Evolutionary conservation across 1,140 invertebrate genomes (phyloP).

Genomic region (Saccostrea echinata): DNA sequence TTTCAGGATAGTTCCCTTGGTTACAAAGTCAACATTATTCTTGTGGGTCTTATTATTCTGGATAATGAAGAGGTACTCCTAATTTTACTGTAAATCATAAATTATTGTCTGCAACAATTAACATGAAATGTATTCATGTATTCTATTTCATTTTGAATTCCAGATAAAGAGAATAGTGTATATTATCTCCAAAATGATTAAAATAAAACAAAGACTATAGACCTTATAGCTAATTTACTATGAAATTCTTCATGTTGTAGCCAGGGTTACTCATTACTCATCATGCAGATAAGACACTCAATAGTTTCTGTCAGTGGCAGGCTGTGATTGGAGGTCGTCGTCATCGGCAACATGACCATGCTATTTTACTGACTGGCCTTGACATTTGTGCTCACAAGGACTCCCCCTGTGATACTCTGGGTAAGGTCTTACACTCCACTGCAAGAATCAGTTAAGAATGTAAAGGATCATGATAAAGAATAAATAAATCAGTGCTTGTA

Average conservation of each 20-base stretch:
- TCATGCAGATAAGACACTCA: conserved; percentile 85
- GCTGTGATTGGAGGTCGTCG: conserved; percentile 86
- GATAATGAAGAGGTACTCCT: conserved; percentile 71
- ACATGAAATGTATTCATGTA: no score
- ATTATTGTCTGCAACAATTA: no score
- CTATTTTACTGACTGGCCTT: conserved; percentile 91
- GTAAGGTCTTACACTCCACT: conserved; percentile 75
- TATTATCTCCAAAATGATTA: neutral
- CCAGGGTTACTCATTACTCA: conserved; percentile 27
- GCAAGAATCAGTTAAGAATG: no score
- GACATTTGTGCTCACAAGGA: conserved; percentile 91
- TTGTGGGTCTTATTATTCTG: conserved; percentile 68
- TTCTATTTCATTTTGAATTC: neutral
- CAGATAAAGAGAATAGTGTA: neutral
- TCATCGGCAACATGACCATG: conserved; percentile 93
- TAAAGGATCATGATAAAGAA: no score
- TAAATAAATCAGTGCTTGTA: no score
- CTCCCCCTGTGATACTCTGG: conserved; percentile 89
- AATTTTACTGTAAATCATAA: neutral
- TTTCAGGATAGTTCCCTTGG: conserved; percentile 69
- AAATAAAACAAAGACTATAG: no score
- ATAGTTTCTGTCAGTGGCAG: conserved; percentile 93
- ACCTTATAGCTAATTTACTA: neutral
- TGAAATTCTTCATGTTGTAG: neutral
- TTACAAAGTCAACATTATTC: conserved; percentile 68